Evolutionary conservation across 1,140 invertebrate genomes (phyloP), one percentile per base, ranked within the genome.

Genomic region (Pogonomyrmex californicus): DNA sequence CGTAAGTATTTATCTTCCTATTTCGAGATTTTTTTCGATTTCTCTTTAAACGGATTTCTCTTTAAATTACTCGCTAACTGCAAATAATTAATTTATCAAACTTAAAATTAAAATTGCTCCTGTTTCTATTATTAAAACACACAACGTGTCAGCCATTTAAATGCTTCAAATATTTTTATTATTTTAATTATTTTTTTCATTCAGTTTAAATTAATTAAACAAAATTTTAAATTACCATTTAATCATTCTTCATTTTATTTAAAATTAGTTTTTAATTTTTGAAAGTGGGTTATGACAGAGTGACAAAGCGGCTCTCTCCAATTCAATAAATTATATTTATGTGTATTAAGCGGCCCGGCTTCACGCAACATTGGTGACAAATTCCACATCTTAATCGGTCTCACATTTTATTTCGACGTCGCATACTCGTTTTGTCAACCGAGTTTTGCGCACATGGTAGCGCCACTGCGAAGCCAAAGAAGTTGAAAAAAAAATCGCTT

Each of bases 401-500:
- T 33, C 36, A 2, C 14, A 68, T 81, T 56, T 68, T 44, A 81
- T 68, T 56, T 41, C n/a, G 17, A 9, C 17, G 12, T 47, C 3
- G 33, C 23, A 9, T 56, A 38, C 9, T 81, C 49, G 6, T 70
- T 36, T 81, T 36, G 51, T 82, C 12, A 23, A n/a, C 10, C 14
- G 7, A 36, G 23, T 60, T n/a, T 14, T 12, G 12, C 62, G 12
- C 33, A 54, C 44, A 70, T 54, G n/a, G 12, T 75, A 77, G 23
- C 36, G 47, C 12, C 44, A 51, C 49, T 44, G 30, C 14, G 63
- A 70, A 71, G 44, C 23, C 14, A 23, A 68, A 30, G 36, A 63
- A 68, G 58, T 68, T 71, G 71, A 77, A 76, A 66, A 23, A 23
- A 71, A 73, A 68, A 56, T 68, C 58, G 49, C 70, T 60, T 75